These are phyloP conservation scores for Engystomops pustulosus DNA, from an alignment of 2,113 vertebrate genomes.

Conservation along the genomic window DNA sequence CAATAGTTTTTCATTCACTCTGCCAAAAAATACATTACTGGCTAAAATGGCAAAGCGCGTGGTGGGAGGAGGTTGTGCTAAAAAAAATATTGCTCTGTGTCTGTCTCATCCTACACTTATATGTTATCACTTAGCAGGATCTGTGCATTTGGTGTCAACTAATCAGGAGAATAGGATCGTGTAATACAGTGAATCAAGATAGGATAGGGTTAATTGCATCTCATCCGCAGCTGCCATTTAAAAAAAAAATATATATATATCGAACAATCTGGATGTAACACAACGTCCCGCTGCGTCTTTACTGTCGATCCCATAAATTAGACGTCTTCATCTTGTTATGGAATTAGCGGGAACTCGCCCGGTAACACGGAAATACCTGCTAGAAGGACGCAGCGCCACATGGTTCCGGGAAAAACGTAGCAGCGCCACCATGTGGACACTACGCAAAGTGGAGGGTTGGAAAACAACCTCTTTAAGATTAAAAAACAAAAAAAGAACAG, in stretches of 20 bases:
- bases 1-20: no score
- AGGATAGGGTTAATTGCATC: background rate
- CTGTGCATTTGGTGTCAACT: background rate
- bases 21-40: no score
- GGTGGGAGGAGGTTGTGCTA: no score
- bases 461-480: background rate
- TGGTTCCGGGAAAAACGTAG: background rate
- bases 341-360: background rate
- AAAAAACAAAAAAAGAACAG: background rate
- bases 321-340: background rate
- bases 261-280: background rate
- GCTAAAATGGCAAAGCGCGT: no score
- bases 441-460: background rate
- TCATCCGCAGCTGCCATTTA: background rate
- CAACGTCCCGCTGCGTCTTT: background rate
- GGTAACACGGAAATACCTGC: background rate
- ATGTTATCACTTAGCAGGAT: background rate
- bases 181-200: background rate
- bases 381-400: background rate
- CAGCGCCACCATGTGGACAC: constrained; percentile 25
- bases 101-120: background rate
- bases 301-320: constrained; percentile 37
- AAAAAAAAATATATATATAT: background rate
- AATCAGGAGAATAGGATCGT: background rate
- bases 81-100: constrained; percentile 26